Conservation (phyloP, 2,888 invertebrate genomes). For the Embidobia sp. region DNA sequence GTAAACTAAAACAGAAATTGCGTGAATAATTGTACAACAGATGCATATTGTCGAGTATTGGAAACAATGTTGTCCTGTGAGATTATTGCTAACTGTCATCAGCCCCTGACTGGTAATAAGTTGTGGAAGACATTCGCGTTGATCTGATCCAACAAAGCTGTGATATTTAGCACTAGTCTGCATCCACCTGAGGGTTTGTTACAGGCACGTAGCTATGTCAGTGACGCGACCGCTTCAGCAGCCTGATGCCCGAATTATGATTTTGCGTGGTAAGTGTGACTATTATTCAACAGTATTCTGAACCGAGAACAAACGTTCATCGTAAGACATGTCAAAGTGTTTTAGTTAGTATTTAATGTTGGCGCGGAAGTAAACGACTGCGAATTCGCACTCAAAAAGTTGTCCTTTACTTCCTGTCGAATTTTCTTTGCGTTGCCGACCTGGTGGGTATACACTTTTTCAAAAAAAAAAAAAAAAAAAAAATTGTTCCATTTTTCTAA, state of each 20-base stretch:
- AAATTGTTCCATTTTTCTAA: too few relatives aligned
- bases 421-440: too few relatives aligned
- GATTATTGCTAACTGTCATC: conserved; percentile 79
- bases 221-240: conserved; percentile 77
- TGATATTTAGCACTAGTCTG: conserved; percentile 79
- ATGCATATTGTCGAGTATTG: background rate
- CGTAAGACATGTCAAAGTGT: background rate
- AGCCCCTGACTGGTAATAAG: too few relatives aligned
- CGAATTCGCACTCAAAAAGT: background rate
- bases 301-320: conserved; percentile 1
- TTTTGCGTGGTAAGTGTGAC: conserved; percentile 73
- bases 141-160: too few relatives aligned
- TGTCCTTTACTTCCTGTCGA: conserved; percentile 18
- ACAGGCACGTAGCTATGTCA: conserved; percentile 82
- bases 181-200: conserved; percentile 86
- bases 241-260: conserved; percentile 77
- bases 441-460: background rate
- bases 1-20: too few relatives aligned
- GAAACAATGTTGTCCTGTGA: conserved; percentile 76
- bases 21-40: too few relatives aligned
- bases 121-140: too few relatives aligned
- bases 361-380: conserved; percentile 3
- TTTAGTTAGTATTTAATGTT: conserved; percentile 15
- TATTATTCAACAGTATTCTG: conserved; percentile 56
- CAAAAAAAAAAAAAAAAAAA: too few relatives aligned